Conservation (phyloP, 1,140 invertebrate species). For the Halesus radiatus region DNA sequence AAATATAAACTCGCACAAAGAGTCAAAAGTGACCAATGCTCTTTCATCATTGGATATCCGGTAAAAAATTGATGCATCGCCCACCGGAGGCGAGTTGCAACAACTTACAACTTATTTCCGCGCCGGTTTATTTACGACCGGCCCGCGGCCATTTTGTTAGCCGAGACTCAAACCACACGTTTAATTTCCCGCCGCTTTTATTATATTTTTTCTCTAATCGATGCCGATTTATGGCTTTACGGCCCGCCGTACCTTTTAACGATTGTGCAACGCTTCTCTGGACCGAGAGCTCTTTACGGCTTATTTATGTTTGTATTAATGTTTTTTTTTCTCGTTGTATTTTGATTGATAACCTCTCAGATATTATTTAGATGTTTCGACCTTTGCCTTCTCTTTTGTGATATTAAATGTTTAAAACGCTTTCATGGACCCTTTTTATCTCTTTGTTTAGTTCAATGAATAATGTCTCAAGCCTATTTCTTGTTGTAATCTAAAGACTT, state of each 20-base stretch:
- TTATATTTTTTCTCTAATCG: slow-evolving; percentile 32
- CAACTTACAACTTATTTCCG: slow-evolving; percentile 1
- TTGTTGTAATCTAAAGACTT: too few relatives aligned
- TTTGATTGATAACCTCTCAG: background rate
- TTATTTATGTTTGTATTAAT: slow-evolving; percentile 1
- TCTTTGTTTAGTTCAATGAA: too few relatives aligned
- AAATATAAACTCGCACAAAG: background rate
- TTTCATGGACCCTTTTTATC: too few relatives aligned
- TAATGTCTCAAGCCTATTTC: too few relatives aligned
- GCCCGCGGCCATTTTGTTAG: slow-evolving; percentile 28
- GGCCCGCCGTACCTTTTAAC: background rate
- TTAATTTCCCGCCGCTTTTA: slow-evolving; percentile 35
- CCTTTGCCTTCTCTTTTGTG: too few relatives aligned
- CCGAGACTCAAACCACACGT: slow-evolving; percentile 25
- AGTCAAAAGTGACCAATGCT: background rate
- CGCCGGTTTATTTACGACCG: slow-evolving; percentile 28
- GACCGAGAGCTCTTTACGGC: slow-evolving; percentile 9
- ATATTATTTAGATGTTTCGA: too few relatives aligned
- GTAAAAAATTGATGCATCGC: slow-evolving; percentile 19
- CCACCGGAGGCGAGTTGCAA: slow-evolving; percentile 2
- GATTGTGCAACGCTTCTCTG: background rate
- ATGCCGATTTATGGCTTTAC: slow-evolving; percentile 15
- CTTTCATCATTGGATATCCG: background rate
- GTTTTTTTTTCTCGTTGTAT: background rate
- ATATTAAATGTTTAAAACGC: too few relatives aligned